These are phyloP conservation scores for Ceratitis capitata DNA, from an alignment of 1,140 invertebrate species.

Conservation along the genomic window DNA sequence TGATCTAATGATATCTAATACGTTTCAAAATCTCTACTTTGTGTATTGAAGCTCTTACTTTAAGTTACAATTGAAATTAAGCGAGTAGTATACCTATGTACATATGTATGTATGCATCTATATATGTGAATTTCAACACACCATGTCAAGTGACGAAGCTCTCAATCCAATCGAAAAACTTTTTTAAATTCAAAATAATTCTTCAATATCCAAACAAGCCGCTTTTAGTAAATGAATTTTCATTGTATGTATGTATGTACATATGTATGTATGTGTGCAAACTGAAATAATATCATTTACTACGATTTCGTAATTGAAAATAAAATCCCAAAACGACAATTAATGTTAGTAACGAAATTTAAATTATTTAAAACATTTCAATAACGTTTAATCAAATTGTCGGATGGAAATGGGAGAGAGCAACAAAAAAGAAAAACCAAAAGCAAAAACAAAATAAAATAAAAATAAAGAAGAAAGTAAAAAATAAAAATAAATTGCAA, in stretches of 20 bases:
- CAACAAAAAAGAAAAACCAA: not conserved
- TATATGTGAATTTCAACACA: too few relatives aligned
- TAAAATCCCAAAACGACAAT: not conserved
- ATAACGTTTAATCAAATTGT: conserved; percentile 10
- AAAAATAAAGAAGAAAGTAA: not conserved
- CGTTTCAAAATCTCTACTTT: too few relatives aligned
- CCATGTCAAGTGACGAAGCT: too few relatives aligned
- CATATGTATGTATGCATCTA: too few relatives aligned
- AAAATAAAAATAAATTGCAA: not conserved
- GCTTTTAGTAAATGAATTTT: not conserved
- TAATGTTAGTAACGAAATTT: not conserved
- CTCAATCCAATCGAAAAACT: too few relatives aligned
- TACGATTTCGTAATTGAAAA: not conserved
- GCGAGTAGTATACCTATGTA: too few relatives aligned
- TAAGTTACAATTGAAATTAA: too few relatives aligned
- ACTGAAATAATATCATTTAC: not conserved
- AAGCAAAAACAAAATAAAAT: not conserved
- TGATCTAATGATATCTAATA: too few relatives aligned
- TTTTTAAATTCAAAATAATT: too few relatives aligned
- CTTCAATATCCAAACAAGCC: too few relatives aligned
- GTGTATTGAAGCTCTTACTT: too few relatives aligned
- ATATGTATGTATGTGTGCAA: not conserved
- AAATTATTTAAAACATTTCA: conserved; percentile 2
- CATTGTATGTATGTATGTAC: not conserved
- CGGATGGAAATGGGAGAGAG: too few relatives aligned